Evolutionary conservation across 2,888 invertebrate genomes (phyloP).

Genomic region (Pegoplata infirma): DNA sequence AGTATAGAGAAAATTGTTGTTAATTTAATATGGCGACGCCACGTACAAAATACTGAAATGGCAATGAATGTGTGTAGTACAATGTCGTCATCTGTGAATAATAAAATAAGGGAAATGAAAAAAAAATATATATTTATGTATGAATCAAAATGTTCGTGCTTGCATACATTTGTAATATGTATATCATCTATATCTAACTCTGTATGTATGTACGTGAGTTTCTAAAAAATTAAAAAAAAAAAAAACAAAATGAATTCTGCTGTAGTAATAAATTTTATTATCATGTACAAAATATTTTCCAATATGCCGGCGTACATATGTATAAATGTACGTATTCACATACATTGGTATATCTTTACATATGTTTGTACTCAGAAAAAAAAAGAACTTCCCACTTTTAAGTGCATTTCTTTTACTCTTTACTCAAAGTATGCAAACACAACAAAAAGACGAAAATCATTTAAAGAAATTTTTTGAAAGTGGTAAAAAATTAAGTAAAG

Average conservation of each 20-base stretch:
- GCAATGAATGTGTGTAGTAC: no score
- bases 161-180: slow-evolving; percentile 7
- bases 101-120: background rate
- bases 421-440: no score
- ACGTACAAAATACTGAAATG: slow-evolving; percentile 4
- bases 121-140: background rate
- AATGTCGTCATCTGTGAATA: background rate
- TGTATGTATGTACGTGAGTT: background rate
- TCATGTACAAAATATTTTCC: no score
- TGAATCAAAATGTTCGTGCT: background rate
- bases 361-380: no score
- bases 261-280: background rate
- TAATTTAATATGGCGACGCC: slow-evolving; percentile 48
- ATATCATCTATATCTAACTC: background rate
- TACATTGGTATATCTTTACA: no score
- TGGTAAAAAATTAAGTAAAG: no score
- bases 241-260: slow-evolving; percentile 20
- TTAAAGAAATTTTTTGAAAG: no score
- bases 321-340: slow-evolving; percentile 1
- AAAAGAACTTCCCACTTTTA: no score
- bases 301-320: background rate
- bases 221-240: background rate
- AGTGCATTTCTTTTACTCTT: no score
- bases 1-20: slow-evolving; percentile 35
- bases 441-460: no score